A percentile compares a stretch with the other conserved stretches of the same genome.
Evolutionary conservation across 2,888 invertebrate species (phyloP).

Genomic region (Mantis religiosa): DNA sequence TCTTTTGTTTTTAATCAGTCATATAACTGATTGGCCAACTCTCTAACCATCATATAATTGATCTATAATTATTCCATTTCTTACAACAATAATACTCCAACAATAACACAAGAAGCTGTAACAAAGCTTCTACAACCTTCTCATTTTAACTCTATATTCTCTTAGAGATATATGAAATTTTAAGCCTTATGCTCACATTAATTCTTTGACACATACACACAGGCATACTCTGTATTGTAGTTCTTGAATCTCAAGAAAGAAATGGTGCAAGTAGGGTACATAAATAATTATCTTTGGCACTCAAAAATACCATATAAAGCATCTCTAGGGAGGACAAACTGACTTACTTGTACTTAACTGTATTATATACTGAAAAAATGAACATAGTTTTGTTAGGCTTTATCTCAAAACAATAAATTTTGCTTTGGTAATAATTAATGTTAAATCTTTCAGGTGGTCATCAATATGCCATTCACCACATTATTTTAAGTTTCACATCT

Average conservation of each 20-base stretch:
- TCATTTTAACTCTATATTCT: not conserved
- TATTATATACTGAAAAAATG: not conserved
- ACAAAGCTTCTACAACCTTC: not conserved
- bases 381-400: not conserved
- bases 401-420: not conserved
- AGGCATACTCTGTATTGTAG: not conserved
- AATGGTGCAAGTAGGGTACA: conserved; percentile 17
- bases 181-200: not conserved
- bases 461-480: not conserved
- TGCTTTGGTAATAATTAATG: not conserved
- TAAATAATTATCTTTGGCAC: conserved; percentile 32
- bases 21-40: not conserved
- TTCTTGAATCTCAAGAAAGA: not conserved
- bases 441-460: not conserved
- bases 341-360: conserved; percentile 1
- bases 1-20: not conserved
- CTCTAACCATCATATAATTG: not conserved
- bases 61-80: not conserved
- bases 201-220: conserved; percentile 3
- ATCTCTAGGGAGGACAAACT: conserved; percentile 19
- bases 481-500: not conserved
- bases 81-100: conserved; percentile 8
- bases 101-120: conserved; percentile 5
- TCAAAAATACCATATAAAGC: conserved; percentile 30
- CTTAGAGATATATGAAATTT: not conserved